Evolutionary conservation across 2,888 invertebrate genomes (phyloP), one percentile per base, ranked within the genome.

Genomic region (Amiota mariae): DNA sequence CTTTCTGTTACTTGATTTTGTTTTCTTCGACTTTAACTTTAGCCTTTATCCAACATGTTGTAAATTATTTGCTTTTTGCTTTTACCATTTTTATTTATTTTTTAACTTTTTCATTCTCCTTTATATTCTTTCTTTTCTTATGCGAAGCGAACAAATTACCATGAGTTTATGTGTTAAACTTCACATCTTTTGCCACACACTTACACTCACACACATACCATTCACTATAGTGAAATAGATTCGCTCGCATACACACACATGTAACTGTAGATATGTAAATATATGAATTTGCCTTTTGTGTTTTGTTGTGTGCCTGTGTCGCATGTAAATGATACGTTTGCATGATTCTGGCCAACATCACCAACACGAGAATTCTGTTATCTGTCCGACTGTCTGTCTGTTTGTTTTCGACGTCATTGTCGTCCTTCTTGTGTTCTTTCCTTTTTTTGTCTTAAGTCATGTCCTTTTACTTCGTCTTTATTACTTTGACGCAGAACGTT

Each of bases 31-130:
- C 54, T 54, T 54, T 59, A 24, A 12, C 20, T 11, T 59, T 59
- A 20, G 59, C 59, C 67, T 68, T 68, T 68, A 15, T 36, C 54
- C 51, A 85, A 83, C 85, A 85, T 86, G 36, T 36, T 36, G 86
- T 85, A 86, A 86, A 84, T 84, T 84, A 86, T 86, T 86, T 84
- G 86, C 82, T 80, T 85, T 85, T 86, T 82, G 86, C 84, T 82
- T 81, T 86, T 68, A 1, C 63, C 63, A 13, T 86, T 83, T 85
- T 80, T 79, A 20, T 49, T 85, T 79, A 81, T 86, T 84, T 85
- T 80, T 82, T 54, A n/a, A 12, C 54, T n/a, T 86, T 85, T 54
- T 84, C 77, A 80, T 36, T 68, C 82, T 36, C 36, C 6, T 36
- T 36, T 36, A 36, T 36, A 36, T 1, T 51, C 6, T 51, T 51